Conservation (phyloP, 2,797 vertebrate genomes). For the Otus scops region DNA sequence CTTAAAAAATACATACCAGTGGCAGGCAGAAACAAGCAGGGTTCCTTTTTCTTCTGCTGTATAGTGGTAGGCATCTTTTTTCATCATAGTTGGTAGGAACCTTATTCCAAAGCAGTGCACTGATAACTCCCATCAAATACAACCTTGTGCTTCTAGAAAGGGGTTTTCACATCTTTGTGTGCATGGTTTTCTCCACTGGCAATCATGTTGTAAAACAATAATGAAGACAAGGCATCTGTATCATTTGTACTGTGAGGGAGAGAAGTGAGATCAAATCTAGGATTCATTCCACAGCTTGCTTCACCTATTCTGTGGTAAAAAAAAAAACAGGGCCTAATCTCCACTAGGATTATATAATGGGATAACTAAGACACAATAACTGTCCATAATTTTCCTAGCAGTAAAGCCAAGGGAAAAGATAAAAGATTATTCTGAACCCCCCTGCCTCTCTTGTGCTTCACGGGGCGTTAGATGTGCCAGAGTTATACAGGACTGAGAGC, state of each 20-base stretch:
- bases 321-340: neutral
- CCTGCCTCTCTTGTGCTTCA: neutral
- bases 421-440: neutral
- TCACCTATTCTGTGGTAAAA: neutral
- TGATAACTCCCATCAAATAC: neutral
- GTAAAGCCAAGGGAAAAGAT: neutral
- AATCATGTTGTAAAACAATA: neutral
- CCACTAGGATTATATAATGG: neutral
- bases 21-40: neutral
- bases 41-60: neutral
- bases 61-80: neutral
- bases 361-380: neutral
- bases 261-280: neutral
- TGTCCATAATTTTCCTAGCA: neutral
- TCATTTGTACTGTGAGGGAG: neutral
- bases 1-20: neutral
- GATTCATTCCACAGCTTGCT: neutral
- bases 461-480: neutral
- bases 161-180: neutral
- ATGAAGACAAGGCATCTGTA: neutral
- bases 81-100: neutral
- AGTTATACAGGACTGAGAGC: neutral
- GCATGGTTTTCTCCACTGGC: neutral
- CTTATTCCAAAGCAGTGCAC: neutral
- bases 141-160: accelerated